A percentile compares a stretch with the other conserved stretches of the same genome.
phyloP scores from a whole-genome alignment of 2,888 invertebrate genomes.

The Xiphydria camelus region DNA sequence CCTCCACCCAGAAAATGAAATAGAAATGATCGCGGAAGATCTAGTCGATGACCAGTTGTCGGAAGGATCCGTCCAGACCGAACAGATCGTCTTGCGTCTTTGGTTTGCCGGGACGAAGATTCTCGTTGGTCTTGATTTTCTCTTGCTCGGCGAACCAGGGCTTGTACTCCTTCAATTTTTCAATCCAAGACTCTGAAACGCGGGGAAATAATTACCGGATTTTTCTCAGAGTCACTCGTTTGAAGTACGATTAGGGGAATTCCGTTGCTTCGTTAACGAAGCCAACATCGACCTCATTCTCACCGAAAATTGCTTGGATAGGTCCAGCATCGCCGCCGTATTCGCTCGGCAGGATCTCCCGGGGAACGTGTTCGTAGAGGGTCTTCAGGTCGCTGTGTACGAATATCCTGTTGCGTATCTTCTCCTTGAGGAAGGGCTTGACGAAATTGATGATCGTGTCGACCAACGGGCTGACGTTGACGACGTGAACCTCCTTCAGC shows the following conservation, averaged over 20 bases:
- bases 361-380: constrained; percentile 77
- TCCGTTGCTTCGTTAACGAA: too few species aligned
- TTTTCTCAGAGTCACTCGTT: constrained; percentile 9
- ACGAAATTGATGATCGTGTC: constrained; percentile 85
- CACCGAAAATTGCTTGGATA: constrained; percentile 73
- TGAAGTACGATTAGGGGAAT: too few species aligned
- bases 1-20: not conserved
- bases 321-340: constrained; percentile 82
- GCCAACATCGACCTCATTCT: too few species aligned
- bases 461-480: constrained; percentile 81
- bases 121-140: constrained; percentile 75
- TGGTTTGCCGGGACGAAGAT: constrained; percentile 80
- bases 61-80: constrained; percentile 87
- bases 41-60: constrained; percentile 82
- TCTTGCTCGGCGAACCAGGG: constrained; percentile 84
- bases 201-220: too few species aligned
- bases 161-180: constrained; percentile 75
- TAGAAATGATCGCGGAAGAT: constrained; percentile 12
- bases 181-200: constrained; percentile 77
- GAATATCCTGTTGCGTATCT: constrained; percentile 80
- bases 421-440: constrained; percentile 85
- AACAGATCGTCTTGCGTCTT: constrained; percentile 85
- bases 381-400: constrained; percentile 76
- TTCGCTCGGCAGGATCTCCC: constrained; percentile 78
- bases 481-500: constrained; percentile 82